Conservation (phyloP, 2,113 vertebrate species). For the Pollimyrus isidori region DNA sequence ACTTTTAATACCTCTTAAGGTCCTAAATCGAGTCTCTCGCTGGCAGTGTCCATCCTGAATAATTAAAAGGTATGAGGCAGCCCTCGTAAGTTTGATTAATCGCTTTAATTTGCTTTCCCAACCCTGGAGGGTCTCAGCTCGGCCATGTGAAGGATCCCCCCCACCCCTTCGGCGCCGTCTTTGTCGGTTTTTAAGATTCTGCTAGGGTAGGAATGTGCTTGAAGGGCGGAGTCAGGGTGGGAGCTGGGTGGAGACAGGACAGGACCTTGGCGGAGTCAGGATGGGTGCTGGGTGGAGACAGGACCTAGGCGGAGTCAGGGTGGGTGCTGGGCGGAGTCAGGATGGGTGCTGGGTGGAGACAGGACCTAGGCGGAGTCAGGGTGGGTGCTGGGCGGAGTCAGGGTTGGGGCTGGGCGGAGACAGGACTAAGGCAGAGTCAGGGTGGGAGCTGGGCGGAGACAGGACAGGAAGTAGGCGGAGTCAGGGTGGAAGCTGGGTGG, state of each 20-base stretch:
- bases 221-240: background rate
- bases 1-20: slow-evolving; percentile 6
- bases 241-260: background rate
- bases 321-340: background rate
- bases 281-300: too few relatives aligned
- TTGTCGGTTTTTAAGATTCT: background rate
- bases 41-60: slow-evolving; percentile 14
- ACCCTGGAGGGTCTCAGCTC: slow-evolving; percentile 31
- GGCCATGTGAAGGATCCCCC: background rate
- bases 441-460: too few relatives aligned
- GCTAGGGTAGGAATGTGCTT: background rate
- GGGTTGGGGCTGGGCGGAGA: too few relatives aligned
- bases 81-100: slow-evolving; percentile 45
- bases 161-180: background rate
- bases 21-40: slow-evolving; percentile 19
- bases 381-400: too few relatives aligned
- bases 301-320: background rate
- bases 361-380: too few relatives aligned
- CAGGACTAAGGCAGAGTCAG: too few relatives aligned
- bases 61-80: slow-evolving; percentile 40
- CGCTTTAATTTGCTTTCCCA: slow-evolving; percentile 44
- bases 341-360: background rate
- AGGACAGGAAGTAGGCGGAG: too few relatives aligned
- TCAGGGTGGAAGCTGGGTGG: too few relatives aligned
- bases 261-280: background rate